Evolutionary conservation across 2,888 invertebrate species (phyloP).

Genomic region (Orgyia antiqua): DNA sequence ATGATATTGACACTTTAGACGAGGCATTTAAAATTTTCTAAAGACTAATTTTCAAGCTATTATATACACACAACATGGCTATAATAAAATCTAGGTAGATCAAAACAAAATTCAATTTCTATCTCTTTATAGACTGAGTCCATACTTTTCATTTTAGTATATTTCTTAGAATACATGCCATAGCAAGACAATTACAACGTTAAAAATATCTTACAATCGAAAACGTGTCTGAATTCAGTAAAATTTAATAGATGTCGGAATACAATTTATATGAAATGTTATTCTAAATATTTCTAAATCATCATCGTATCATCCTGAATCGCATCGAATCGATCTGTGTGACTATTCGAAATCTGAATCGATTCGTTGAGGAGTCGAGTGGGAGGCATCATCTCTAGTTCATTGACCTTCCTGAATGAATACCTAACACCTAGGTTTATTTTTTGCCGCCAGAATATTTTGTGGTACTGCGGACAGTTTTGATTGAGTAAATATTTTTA

Average conservation of each 20-base stretch:
- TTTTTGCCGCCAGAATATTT: conserved; percentile 11
- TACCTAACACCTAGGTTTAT: conserved; percentile 24
- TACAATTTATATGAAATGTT: conserved; percentile 19
- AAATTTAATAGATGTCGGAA: conserved; percentile 16
- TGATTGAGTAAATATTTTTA: conserved; percentile 21
- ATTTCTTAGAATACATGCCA: too few relatives aligned
- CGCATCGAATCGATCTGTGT: conserved; percentile 42
- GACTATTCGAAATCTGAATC: conserved; percentile 61
- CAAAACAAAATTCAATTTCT: too few relatives aligned
- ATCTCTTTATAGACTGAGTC: too few relatives aligned
- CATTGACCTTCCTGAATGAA: conserved; percentile 27
- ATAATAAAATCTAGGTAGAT: too few relatives aligned
- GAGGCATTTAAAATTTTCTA: too few relatives aligned
- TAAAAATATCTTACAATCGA: neutral
- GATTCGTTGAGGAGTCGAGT: conserved; percentile 50
- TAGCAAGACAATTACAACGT: neutral
- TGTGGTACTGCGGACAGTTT: conserved; percentile 6
- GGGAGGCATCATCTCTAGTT: conserved; percentile 23
- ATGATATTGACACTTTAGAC: too few relatives aligned
- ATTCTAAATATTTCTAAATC: conserved; percentile 32
- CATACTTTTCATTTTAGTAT: too few relatives aligned
- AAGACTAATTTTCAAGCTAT: too few relatives aligned
- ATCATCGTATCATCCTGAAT: conserved; percentile 33
- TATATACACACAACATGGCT: too few relatives aligned
- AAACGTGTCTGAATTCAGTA: conserved; percentile 22